Percentiles rank a stretch among this genome's conserved stretches.
phyloP scores from a whole-genome alignment of 2,113 vertebrate genomes.

The Furnarius figulus region DNA sequence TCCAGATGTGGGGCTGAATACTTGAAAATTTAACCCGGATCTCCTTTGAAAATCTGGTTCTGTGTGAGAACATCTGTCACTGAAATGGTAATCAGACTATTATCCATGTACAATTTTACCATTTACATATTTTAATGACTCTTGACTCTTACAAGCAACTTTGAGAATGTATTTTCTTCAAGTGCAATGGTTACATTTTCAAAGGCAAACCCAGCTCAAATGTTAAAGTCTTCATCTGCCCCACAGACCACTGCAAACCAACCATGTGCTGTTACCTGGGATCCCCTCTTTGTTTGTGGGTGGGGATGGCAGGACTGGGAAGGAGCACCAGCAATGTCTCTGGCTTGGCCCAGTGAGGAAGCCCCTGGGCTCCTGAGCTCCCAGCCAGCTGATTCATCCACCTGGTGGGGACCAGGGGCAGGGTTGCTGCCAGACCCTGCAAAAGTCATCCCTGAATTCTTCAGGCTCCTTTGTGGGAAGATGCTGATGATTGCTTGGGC shows the following conservation, averaged over 20 bases:
- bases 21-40: conserved; percentile 68
- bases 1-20: conserved; percentile 70
- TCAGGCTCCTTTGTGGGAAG: neutral
- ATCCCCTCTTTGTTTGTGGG: fast-evolving
- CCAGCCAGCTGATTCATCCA: fast-evolving
- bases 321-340: fast-evolving
- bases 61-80: conserved; percentile 65
- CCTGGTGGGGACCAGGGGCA: fast-evolving
- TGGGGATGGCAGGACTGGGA: fast-evolving
- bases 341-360: fast-evolving
- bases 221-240: neutral
- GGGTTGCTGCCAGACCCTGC: neutral
- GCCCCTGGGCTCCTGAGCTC: neutral
- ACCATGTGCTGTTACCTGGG: neutral
- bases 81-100: conserved; percentile 68
- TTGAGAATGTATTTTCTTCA: conserved; percentile 3
- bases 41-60: conserved; percentile 66
- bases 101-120: conserved; percentile 56
- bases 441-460: neutral
- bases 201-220: neutral
- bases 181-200: neutral
- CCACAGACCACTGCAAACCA: fast-evolving
- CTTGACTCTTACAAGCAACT: conserved; percentile 58
- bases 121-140: conserved; percentile 68
- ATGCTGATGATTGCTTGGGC: neutral